These are phyloP conservation scores for Pemphredon lugubris DNA, from an alignment of 2,888 invertebrate genomes.

Conservation along the genomic window DNA sequence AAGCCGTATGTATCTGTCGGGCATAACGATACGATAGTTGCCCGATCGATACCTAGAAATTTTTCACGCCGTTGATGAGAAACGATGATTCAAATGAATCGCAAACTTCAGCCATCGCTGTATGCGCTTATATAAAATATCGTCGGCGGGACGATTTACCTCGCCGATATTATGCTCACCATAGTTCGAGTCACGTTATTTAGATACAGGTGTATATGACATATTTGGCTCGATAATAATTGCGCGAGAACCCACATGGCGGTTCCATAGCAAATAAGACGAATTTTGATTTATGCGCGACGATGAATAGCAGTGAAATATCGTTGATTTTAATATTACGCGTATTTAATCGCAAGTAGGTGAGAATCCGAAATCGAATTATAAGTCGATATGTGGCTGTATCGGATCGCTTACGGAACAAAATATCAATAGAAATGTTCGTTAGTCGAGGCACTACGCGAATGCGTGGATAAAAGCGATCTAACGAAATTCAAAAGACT, in stretches of 20 bases:
- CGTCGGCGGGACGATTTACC: slow-evolving; percentile 10
- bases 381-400: too few species aligned
- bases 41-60: slow-evolving; percentile 66
- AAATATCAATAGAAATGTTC: too few species aligned
- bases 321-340: slow-evolving; percentile 19
- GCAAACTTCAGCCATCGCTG: slow-evolving; percentile 29
- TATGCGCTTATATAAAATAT: slow-evolving; percentile 15
- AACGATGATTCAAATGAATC: slow-evolving; percentile 64
- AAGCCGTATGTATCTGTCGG: slow-evolving; percentile 77
- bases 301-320: slow-evolving; percentile 30
- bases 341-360: too few species aligned
- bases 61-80: slow-evolving; percentile 64
- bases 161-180: slow-evolving; percentile 6
- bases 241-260: slow-evolving; percentile 41
- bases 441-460: too few species aligned
- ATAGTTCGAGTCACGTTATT: slow-evolving; percentile 12
- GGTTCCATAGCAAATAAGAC: slow-evolving; percentile 48
- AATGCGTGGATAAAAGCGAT: too few species aligned
- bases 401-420: too few species aligned
- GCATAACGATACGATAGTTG: slow-evolving; percentile 75
- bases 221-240: slow-evolving; percentile 44
- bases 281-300: slow-evolving; percentile 49
- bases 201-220: slow-evolving; percentile 46
- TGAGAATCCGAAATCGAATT: too few species aligned
- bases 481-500: too few species aligned